These are phyloP conservation scores for Halichoerus grypus DNA, from an alignment of 2,113 vertebrate species.

Conservation along the genomic window DNA sequence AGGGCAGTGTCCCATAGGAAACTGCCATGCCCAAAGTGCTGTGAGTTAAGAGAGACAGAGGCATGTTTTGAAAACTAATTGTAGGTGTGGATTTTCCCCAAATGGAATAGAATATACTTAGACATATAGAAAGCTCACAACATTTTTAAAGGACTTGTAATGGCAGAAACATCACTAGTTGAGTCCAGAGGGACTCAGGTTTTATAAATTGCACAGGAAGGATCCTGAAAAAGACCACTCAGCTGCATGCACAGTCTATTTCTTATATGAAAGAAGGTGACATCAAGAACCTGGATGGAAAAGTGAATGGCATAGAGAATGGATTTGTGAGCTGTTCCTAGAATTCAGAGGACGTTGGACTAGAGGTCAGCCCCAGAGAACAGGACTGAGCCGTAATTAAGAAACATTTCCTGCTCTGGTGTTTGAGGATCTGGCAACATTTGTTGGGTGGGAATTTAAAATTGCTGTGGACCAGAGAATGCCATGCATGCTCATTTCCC, in stretches of 20 bases:
- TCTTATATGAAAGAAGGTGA: not conserved
- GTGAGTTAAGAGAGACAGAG: not conserved
- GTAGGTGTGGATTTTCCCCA: not conserved
- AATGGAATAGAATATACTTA: not conserved
- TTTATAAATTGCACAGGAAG: not conserved
- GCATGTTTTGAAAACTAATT: not conserved
- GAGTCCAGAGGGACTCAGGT: not conserved
- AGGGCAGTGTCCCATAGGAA: not conserved
- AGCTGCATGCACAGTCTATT: not conserved
- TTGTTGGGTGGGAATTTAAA: not conserved
- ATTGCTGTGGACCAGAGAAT: not conserved
- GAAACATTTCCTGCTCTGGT: not conserved
- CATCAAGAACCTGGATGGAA: not conserved
- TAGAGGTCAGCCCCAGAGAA: not conserved
- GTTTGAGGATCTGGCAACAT: not conserved
- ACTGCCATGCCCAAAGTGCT: not conserved
- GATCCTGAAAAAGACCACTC: not conserved
- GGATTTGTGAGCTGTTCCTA: not conserved
- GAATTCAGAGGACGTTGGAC: not conserved
- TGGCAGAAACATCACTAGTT: not conserved
- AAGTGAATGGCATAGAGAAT: not conserved
- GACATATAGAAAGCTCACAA: not conserved
- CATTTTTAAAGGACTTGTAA: not conserved
- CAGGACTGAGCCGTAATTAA: not conserved
- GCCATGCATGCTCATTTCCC: not conserved